These are phyloP conservation scores for Mus spicilegus DNA, from an alignment of 2,113 vertebrate species.

Conservation along the genomic window DNA sequence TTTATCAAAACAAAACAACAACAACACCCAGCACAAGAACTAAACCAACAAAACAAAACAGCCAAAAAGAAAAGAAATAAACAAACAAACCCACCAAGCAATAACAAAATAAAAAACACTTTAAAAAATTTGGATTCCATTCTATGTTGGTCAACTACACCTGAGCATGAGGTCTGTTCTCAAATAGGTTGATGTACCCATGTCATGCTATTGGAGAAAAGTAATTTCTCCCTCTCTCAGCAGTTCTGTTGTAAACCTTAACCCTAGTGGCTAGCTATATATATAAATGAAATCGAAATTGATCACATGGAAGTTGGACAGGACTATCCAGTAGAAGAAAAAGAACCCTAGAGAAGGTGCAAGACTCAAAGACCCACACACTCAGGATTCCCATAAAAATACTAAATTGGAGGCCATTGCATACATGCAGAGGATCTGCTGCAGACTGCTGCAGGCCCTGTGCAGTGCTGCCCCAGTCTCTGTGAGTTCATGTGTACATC, in stretches of 20 bases:
- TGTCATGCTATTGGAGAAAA: neutral
- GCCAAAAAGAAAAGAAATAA: accelerated
- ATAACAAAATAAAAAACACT: neutral
- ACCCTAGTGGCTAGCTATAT: neutral
- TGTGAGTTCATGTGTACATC: neutral
- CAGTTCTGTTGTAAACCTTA: neutral
- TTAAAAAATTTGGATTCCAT: neutral
- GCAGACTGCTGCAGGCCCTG: too few relatives aligned
- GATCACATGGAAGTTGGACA: neutral
- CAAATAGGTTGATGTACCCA: neutral
- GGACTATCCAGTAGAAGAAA: neutral
- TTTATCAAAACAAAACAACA: neutral
- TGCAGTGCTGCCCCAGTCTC: neutral
- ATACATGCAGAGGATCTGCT: too few relatives aligned
- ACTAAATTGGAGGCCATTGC: neutral
- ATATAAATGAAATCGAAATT: neutral
- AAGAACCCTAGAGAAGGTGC: neutral
- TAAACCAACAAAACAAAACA: neutral
- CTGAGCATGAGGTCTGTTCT: neutral
- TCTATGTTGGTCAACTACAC: neutral
- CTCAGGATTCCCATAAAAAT: neutral
- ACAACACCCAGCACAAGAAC: neutral
- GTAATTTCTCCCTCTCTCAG: neutral
- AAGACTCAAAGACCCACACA: neutral
- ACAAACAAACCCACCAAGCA: neutral